Evolutionary conservation across 2,888 invertebrate genomes (phyloP).

Genomic region (Didymodactylos carnosus): DNA sequence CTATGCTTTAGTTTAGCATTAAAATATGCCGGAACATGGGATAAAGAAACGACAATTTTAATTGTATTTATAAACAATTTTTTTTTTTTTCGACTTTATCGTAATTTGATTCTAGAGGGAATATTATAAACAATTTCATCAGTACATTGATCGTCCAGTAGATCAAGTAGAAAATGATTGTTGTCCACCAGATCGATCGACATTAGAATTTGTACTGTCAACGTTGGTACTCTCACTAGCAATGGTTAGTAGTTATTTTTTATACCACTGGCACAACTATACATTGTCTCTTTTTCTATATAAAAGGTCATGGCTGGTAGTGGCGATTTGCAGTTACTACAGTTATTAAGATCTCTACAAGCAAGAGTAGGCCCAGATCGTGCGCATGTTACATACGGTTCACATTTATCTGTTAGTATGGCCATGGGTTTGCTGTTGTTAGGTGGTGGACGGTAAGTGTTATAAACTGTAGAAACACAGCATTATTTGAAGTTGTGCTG

Average conservation of each 20-base stretch:
- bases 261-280: too few relatives aligned
- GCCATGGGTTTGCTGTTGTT: slow-evolving; percentile 74
- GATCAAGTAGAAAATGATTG: not conserved
- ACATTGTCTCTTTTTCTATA: not conserved
- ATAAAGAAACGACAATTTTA: slow-evolving; percentile 56
- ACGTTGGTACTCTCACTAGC: slow-evolving; percentile 58
- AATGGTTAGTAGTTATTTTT: slow-evolving; percentile 53
- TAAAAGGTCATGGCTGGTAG: slow-evolving; percentile 82
- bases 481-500: too few relatives aligned
- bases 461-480: not conserved
- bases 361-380: slow-evolving; percentile 49
- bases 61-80: too few relatives aligned
- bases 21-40: slow-evolving; percentile 74
- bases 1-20: slow-evolving; percentile 79
- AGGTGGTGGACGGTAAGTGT: slow-evolving; percentile 58
- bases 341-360: slow-evolving; percentile 63
- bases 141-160: not conserved
- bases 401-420: slow-evolving; percentile 85
- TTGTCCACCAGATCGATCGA: slow-evolving; percentile 26
- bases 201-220: slow-evolving; percentile 71
- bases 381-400: slow-evolving; percentile 61
- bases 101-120: slow-evolving; percentile 1
- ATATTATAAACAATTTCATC: slow-evolving; percentile 4
- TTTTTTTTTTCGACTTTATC: too few relatives aligned
- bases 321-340: slow-evolving; percentile 59